Conservation (phyloP, 2,888 invertebrate genomes). For the Ramazzottius varieornatus region DNA sequence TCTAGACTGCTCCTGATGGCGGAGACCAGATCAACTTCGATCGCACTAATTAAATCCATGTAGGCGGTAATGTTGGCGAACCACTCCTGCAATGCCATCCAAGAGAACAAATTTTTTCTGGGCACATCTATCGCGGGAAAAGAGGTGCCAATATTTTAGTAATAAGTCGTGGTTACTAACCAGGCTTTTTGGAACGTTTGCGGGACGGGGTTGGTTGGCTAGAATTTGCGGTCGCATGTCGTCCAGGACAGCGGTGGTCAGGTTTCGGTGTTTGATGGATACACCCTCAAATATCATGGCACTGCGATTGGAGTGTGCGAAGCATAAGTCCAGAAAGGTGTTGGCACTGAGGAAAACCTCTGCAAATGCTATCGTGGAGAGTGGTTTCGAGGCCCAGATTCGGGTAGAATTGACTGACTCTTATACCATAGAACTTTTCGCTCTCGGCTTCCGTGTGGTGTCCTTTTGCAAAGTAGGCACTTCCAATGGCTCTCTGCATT, state of each 20-base stretch:
- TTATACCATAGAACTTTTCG: not conserved
- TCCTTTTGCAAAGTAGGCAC: not conserved
- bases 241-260: not conserved
- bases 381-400: too few relatives aligned
- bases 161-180: not conserved
- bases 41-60: not conserved
- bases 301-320: not conserved
- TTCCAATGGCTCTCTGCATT: not conserved
- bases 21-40: not conserved
- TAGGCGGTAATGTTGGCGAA: slow-evolving; percentile 1
- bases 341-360: not conserved
- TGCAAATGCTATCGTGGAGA: not conserved
- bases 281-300: not conserved
- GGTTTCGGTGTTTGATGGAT: not conserved
- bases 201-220: not conserved
- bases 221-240: not conserved
- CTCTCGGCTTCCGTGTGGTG: not conserved
- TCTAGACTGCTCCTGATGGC: too few relatives aligned
- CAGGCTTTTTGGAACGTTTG: not conserved
- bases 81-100: not conserved
- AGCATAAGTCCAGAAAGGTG: not conserved
- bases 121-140: too few relatives aligned
- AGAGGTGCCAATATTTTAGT: too few relatives aligned
- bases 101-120: too few relatives aligned
- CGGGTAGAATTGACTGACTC: not conserved